Conservation (phyloP, 2,888 invertebrate species). For the Calephelis perditalis region DNA sequence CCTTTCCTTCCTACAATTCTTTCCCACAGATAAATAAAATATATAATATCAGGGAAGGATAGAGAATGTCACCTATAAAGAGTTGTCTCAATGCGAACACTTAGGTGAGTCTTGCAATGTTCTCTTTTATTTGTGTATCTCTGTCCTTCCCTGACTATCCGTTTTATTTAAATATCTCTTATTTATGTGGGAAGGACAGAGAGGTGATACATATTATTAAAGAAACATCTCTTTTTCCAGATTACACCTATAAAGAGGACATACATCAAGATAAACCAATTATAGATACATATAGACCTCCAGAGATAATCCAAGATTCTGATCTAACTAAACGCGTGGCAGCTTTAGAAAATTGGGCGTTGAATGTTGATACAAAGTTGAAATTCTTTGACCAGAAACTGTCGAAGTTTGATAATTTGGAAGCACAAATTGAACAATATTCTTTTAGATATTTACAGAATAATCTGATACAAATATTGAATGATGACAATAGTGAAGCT, state of each 20-base stretch:
- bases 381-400: conserved; percentile 75
- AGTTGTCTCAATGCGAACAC: conserved; percentile 66
- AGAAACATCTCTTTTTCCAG: conserved; percentile 44
- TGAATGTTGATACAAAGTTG: conserved; percentile 72
- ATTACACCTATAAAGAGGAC: conserved; percentile 49
- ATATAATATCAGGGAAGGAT: conserved; percentile 62
- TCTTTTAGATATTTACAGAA: conserved; percentile 75
- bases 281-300: conserved; percentile 51
- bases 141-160: conserved; percentile 79
- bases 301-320: conserved; percentile 48
- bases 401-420: conserved; percentile 63
- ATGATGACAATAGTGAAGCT: conserved; percentile 52
- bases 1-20: conserved; percentile 56
- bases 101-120: conserved; percentile 64
- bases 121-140: conserved; percentile 54
- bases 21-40: conserved; percentile 43
- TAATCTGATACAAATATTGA: conserved; percentile 74
- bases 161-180: conserved; percentile 38
- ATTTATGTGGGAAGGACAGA: conserved; percentile 71
- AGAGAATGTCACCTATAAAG: conserved; percentile 71
- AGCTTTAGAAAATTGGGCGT: conserved; percentile 66
- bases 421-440: conserved; percentile 68
- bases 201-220: conserved; percentile 28
- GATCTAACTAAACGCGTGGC: conserved; percentile 55
- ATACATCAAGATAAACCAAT: conserved; percentile 38